Evolutionary conservation across 2,113 vertebrate species (phyloP).

Genomic region (Myotis lucifugus): DNA sequence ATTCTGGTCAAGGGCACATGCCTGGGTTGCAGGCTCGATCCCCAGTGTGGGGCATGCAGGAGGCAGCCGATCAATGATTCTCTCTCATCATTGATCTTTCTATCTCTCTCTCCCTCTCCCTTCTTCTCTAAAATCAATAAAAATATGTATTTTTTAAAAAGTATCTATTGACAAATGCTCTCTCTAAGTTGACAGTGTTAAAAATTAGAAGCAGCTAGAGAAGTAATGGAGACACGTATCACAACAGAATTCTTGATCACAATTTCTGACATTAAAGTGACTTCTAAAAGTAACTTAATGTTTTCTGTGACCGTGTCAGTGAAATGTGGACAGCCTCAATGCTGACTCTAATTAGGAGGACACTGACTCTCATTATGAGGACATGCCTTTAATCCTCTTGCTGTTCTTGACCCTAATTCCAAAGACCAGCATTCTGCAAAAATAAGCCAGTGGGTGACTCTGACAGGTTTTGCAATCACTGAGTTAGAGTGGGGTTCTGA

Average conservation of each 20-base stretch:
- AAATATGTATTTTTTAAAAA: no score
- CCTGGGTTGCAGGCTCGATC: no score
- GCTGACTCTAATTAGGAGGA: constrained; percentile 77
- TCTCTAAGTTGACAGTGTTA: constrained; percentile 72
- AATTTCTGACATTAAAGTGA: constrained; percentile 73
- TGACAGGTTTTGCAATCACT: constrained; percentile 81
- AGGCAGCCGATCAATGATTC: no score
- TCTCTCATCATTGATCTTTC: no score
- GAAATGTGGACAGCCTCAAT: constrained; percentile 73
- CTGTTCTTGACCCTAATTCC: constrained; percentile 77
- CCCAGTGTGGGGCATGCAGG: no score
- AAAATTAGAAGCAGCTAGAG: constrained; percentile 50
- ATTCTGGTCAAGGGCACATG: no score
- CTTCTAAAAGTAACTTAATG: constrained; percentile 75
- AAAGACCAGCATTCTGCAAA: constrained; percentile 82
- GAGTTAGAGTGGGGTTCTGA: constrained; percentile 81
- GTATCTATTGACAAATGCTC: constrained; percentile 56
- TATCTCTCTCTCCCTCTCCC: no score
- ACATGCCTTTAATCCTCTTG: constrained; percentile 79
- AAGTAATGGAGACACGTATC: constrained; percentile 70
- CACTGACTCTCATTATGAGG: constrained; percentile 77
- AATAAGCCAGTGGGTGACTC: constrained; percentile 81
- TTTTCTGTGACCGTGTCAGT: constrained; percentile 57
- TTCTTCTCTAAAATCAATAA: no score
- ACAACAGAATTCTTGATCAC: constrained; percentile 66